Evolutionary conservation across 1,140 invertebrate species (phyloP), one percentile per base, ranked within the genome.

Genomic region (Octopus bimaculoides): DNA sequence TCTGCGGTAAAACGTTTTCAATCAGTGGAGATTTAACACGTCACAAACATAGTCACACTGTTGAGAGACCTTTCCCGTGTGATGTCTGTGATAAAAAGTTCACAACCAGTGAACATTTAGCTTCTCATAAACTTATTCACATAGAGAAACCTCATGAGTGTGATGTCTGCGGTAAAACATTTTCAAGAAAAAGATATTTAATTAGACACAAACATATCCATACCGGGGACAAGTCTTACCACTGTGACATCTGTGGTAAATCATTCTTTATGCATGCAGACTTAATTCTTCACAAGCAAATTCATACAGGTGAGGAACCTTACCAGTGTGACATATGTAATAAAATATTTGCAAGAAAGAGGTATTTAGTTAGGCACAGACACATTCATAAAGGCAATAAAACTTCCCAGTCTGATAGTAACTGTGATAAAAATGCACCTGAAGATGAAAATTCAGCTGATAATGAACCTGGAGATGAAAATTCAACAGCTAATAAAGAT

Each of bases 1-100:
- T 98, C 83, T 99, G 98, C 88, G 95, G 96, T 52, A 99, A 99
- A 89, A 96, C 96, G 1, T 99, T 99, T 90, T 80, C 78, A 26
- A 82, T 77, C 73, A 78, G 76, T n/a, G 78, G 77, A 56, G 77
- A 80, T 75, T 77, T 80, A 12, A 66, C 80, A 79, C 66, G 79
- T 14, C 81, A 82, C 79, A 78, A 78, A 77, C 5, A 5, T 14
- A 17, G 54, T 52, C 81, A 82, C 55, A 26, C 77, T 26, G 75
- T 79, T 76, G 74, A 61, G 54, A 82, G 80, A n/a, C 81, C 81
- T n/a, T 71, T 71, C 26, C 26, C 17, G 5, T 71, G 66, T 71
- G 66, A 71, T 10, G 66, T 71, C 17, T 71, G 66, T 20, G 66
- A 20, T 5, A 71, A 71, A 17, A 20, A 14, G 17, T 71, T 71